Percentiles rank a stretch among this genome's conserved stretches.
These are phyloP conservation scores for Neoitamus cyanurus DNA, from an alignment of 2,888 invertebrate species.

Conservation along the genomic window DNA sequence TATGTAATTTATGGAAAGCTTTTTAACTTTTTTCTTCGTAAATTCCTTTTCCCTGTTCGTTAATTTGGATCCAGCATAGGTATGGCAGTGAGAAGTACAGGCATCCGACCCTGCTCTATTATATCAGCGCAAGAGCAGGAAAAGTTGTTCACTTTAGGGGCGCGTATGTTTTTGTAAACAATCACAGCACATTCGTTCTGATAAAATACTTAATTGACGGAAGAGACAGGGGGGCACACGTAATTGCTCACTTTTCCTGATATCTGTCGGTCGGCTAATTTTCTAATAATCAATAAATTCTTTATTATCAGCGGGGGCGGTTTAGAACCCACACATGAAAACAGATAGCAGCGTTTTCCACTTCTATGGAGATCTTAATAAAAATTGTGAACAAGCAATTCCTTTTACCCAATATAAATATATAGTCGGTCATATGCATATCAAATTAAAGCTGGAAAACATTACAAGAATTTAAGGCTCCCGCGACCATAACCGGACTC, in stretches of 20 bases:
- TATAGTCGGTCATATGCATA: too few species aligned
- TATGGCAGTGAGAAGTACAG: background rate
- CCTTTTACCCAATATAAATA: too few species aligned
- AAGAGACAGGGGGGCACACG: background rate
- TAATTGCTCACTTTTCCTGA: background rate
- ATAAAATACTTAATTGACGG: background rate
- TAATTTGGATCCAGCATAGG: background rate
- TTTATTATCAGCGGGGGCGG: background rate
- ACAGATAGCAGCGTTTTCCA: background rate
- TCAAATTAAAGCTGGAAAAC: too few species aligned
- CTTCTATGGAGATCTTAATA: background rate
- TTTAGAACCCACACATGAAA: background rate
- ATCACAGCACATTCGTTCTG: background rate
- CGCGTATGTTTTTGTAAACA: background rate
- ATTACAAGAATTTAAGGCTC: too few species aligned
- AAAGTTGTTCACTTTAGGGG: background rate
- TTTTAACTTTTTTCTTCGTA: too few species aligned
- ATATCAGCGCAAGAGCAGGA: background rate
- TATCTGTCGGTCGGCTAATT: background rate
- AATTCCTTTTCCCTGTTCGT: too few species aligned
- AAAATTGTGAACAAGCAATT: background rate
- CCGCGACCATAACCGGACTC: too few species aligned
- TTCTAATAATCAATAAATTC: background rate
- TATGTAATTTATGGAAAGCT: too few species aligned
- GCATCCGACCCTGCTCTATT: background rate